Evolutionary conservation across 2,888 invertebrate species (phyloP).

Genomic region (Apotomis betuletana): DNA sequence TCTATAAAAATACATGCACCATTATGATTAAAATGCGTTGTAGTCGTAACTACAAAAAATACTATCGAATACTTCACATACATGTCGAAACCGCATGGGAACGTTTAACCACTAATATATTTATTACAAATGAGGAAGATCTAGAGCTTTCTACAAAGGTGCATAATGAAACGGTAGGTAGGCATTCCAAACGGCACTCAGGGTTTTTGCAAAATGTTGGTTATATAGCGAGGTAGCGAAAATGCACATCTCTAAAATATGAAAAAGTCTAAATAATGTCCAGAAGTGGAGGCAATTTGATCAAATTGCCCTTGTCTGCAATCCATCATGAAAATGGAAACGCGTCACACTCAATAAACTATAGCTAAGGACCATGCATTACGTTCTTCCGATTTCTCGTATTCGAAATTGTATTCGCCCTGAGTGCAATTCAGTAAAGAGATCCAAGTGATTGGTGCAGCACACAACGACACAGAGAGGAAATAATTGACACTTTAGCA

Average conservation of each 20-base stretch:
- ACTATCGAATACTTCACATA: slow-evolving; percentile 9
- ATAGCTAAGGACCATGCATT: no score
- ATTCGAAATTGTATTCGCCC: background rate
- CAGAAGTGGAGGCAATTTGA: no score
- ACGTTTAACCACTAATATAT: background rate
- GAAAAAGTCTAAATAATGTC: no score
- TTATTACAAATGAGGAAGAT: slow-evolving; percentile 19
- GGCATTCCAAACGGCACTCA: slow-evolving; percentile 26
- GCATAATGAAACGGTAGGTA: slow-evolving; percentile 11
- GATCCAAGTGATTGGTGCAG: slow-evolving; percentile 48
- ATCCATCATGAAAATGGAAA: no score
- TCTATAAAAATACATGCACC: slow-evolving; percentile 33
- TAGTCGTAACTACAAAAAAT: slow-evolving; percentile 21
- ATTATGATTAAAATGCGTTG: slow-evolving; percentile 3
- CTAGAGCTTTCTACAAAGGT: slow-evolving; percentile 23
- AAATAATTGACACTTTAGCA: slow-evolving; percentile 76
- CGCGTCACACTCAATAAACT: no score
- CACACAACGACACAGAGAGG: slow-evolving; percentile 54
- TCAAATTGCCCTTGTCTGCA: no score
- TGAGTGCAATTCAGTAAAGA: slow-evolving; percentile 19
- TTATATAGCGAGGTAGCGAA: background rate
- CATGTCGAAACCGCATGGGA: slow-evolving; percentile 5
- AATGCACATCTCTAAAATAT: no score
- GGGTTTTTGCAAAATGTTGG: background rate
- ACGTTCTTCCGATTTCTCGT: no score